These are phyloP conservation scores for Galemys pyrenaicus DNA, from an alignment of 2,113 vertebrate species.

Conservation along the genomic window DNA sequence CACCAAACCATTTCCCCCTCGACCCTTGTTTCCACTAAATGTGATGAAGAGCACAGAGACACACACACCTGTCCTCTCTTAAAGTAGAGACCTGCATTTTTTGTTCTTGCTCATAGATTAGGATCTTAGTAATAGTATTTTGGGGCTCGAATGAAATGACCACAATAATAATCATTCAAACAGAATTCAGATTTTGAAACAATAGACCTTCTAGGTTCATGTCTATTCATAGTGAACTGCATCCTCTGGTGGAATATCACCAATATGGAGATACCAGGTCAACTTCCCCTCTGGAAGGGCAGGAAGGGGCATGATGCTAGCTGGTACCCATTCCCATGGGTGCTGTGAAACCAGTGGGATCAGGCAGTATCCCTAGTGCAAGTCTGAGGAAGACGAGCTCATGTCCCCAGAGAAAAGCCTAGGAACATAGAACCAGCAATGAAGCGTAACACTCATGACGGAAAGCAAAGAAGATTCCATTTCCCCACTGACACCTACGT, in stretches of 20 bases:
- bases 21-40: neutral
- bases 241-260: neutral
- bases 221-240: neutral
- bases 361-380: too few relatives aligned
- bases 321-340: too few relatives aligned
- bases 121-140: slow-evolving; percentile 60
- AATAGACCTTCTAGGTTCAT: slow-evolving; percentile 25
- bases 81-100: neutral
- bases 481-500: neutral
- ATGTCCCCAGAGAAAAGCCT: neutral
- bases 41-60: neutral
- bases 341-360: neutral
- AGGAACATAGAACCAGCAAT: neutral
- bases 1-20: neutral
- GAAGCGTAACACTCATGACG: neutral
- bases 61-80: neutral
- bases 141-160: slow-evolving; percentile 9
- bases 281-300: too few relatives aligned
- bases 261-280: too few relatives aligned
- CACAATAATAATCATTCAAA: slow-evolving; percentile 16
- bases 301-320: neutral
- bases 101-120: neutral
- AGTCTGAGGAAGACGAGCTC: neutral
- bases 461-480: neutral
- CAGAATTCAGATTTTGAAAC: slow-evolving; percentile 54